Conservation (phyloP, 2,797 vertebrate species). For the Rallus crepitans region DNA sequence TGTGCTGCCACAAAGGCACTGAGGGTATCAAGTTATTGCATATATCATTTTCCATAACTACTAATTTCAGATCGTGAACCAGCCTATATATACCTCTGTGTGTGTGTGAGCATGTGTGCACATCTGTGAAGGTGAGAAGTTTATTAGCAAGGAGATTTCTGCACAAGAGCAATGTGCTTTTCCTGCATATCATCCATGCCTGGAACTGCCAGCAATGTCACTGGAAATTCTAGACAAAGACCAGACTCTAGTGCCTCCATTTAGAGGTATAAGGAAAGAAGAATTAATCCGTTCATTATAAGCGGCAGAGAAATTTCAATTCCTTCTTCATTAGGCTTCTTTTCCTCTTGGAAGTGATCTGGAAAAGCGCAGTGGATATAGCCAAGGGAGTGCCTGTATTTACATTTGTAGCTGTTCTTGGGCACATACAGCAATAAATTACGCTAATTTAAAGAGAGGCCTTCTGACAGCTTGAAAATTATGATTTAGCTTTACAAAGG, state of each 20-base stretch:
- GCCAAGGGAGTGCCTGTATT: conserved; percentile 31
- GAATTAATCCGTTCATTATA: neutral
- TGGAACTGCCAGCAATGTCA: conserved; percentile 1
- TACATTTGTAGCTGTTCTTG: conserved; percentile 47
- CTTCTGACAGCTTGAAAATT: conserved; percentile 37
- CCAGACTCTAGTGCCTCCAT: neutral
- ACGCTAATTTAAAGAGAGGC: conserved; percentile 28
- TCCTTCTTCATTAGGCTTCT: neutral
- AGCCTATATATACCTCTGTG: too few species aligned
- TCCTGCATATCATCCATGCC: neutral
- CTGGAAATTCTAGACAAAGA: conserved; percentile 1
- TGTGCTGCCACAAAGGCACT: neutral
- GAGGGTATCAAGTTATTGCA: neutral
- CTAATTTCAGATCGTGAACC: neutral
- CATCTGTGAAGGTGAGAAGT: neutral
- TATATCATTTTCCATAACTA: neutral
- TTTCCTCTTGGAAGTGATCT: conserved; percentile 26
- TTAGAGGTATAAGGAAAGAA: neutral
- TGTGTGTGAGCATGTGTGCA: neutral
- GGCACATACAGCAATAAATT: conserved; percentile 38
- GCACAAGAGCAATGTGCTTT: neutral
- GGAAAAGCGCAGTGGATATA: conserved; percentile 23
- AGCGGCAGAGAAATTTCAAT: conserved; percentile 1
- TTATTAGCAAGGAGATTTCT: neutral
- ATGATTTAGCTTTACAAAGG: conserved; percentile 27